These are phyloP conservation scores for Echinometra lucunter DNA, from an alignment of 53 echinoderm and acorn worm species.

Conservation along the genomic window DNA sequence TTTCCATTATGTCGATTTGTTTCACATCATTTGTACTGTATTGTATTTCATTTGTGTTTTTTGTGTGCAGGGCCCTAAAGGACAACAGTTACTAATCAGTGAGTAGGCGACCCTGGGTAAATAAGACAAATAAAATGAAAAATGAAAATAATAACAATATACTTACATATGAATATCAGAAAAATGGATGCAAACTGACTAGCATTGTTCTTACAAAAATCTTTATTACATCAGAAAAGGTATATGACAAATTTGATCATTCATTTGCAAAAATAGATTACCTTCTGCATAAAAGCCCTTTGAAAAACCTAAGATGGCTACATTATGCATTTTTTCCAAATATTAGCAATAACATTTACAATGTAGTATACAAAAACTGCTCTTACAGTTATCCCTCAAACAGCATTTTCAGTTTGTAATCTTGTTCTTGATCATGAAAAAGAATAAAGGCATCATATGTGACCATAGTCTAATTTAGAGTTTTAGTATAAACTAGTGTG, in stretches of 20 bases:
- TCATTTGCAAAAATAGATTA: slow-evolving; percentile 21
- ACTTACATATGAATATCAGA: neutral
- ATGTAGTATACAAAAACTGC: neutral
- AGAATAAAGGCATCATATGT: neutral
- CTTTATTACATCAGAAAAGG: slow-evolving; percentile 10
- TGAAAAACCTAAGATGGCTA: neutral
- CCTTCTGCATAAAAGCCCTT: neutral
- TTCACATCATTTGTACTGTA: too few species aligned
- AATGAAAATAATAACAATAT: too few species aligned
- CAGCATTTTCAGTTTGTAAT: neutral
- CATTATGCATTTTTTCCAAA: neutral
- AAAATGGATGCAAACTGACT: neutral
- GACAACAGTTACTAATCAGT: too few species aligned
- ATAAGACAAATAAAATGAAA: too few species aligned
- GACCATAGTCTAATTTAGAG: neutral
- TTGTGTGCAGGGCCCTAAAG: too few species aligned
- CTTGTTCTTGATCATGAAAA: neutral
- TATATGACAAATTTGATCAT: neutral
- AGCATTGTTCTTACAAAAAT: slow-evolving; percentile 18
- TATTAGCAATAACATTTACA: neutral
- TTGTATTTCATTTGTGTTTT: too few species aligned
- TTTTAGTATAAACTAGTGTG: neutral
- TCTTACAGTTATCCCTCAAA: neutral
- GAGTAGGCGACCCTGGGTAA: too few species aligned
- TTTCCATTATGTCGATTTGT: too few species aligned